These are phyloP conservation scores for Trissolcus brochymenae DNA, from an alignment of 2,888 invertebrate genomes.

Conservation along the genomic window DNA sequence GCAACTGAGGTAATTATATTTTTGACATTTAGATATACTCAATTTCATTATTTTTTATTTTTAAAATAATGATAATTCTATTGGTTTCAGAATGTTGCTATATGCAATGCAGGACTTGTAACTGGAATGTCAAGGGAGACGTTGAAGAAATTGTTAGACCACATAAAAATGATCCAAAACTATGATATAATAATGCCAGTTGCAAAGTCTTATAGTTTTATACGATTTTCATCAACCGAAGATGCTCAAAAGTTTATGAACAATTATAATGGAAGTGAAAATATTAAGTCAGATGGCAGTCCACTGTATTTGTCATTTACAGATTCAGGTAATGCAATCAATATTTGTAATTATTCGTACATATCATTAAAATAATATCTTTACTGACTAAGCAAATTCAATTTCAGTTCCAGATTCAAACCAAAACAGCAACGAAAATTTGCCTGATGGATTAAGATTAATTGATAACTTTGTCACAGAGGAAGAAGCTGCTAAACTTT, in stretches of 20 bases:
- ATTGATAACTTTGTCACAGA: conserved; percentile 84
- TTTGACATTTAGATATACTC: too few species aligned
- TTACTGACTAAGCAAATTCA: background rate
- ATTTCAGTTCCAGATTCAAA: conserved; percentile 72
- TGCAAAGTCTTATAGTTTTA: conserved; percentile 88
- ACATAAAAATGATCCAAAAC: conserved; percentile 77
- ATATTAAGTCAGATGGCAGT: conserved; percentile 79
- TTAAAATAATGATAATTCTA: too few species aligned
- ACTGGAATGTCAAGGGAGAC: conserved; percentile 85
- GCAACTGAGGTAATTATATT: conserved; percentile 68
- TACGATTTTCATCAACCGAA: conserved; percentile 79
- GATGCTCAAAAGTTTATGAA: conserved; percentile 80
- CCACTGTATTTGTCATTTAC: conserved; percentile 83
- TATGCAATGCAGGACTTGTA: conserved; percentile 93
- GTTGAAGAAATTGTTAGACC: conserved; percentile 78
- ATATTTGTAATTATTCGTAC: background rate
- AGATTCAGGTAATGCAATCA: conserved; percentile 77
- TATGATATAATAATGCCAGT: conserved; percentile 84
- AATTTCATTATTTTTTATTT: too few species aligned
- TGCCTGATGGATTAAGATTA: conserved; percentile 84
- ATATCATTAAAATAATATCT: background rate
- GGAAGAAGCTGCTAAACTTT: conserved; percentile 82
- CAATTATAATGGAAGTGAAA: conserved; percentile 80
- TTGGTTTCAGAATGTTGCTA: conserved; percentile 82
- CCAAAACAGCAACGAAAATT: conserved; percentile 49